Evolutionary conservation across 2,113 vertebrate genomes (phyloP), one percentile per base, ranked within the genome.

Genomic region (Cottus gobio): DNA sequence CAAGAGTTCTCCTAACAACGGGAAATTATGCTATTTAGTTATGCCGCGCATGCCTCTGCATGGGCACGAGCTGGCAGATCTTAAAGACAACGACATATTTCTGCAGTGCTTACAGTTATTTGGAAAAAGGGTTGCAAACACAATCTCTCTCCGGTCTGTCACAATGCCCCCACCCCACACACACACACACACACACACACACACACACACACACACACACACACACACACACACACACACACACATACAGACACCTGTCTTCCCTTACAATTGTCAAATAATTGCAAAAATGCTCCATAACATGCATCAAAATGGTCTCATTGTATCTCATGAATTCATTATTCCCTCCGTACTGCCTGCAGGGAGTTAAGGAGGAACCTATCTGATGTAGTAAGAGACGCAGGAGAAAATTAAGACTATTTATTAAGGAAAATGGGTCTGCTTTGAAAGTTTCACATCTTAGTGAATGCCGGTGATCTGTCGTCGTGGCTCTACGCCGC

Each of bases 331-430:
- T 31, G 13, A 61, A 74, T 56, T 39, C 7, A 46, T 63, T 34
- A 57, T 30, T 52, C 58, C 16, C 13, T 58, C 44, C 42, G n/a
- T 2, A 39, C 24, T 42, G 54, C 67, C 71, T 63, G 67, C 31
- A 58, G 71, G 28, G 66, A 77, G 71, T 77, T 78, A 66, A 63
- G n/a, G 24, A 64, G 36, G 20, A 75, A 73, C 48, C 56, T 50
- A 30, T 44, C 44, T 80, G 75, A 79, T 87, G 80, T 77, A 0
- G 48, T 44, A 52, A 54, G 66, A 80, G 64, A 75, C 44, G 24
- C 16, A 16, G 13, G 42, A 44, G 60, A 73, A 68, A 57, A 73
- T 66, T 50, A 22, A 77, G 48, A 30, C 31, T 66, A 64, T 34
- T 79, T 36, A 20, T 42, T 9, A 22, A 24, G 18, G 24, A 66